Base-by-base conservation (phyloP, 2,797 vertebrate genomes). In the Melopsittacus undulatus region DNA sequence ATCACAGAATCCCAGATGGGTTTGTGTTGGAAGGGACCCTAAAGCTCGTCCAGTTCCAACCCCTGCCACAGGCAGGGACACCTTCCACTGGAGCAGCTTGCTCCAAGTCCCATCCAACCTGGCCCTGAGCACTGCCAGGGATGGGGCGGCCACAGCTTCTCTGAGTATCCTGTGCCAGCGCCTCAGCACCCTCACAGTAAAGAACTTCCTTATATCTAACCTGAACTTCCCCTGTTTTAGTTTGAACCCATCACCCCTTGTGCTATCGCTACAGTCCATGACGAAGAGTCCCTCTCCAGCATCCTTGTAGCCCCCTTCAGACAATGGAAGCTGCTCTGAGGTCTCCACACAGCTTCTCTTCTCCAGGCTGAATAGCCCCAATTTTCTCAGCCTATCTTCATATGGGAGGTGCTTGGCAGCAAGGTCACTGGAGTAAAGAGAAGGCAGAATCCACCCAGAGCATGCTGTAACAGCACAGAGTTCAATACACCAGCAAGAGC, bases 401-500 rank as follows among this genome's bases (percentile, higher is more conserved):
- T 36, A 59, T 11, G 23, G 10, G 57, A 59, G 34, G 34, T 36
- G 34, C 57, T 59, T 36, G 34, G 57, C 57, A 36, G 34, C 57
- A 94, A 97, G 85, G 91, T 90, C 93, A 83, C 8, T 80, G 12
- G 27, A 86, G 66, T 84, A 67, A 91, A 40, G 83, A 89, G 75
- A 11, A 19, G 83, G 94, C 78, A 83, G 89, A 88, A 87, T 56
- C 83, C 77, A 76, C 12, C 87, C n/a, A 2, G 22, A 34, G 76
- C 2, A 6, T 14, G n/a, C 56, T 59, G 4, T 26, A 73, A 82
- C 45, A 63, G 66, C 4, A 19, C 8, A 0, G 29, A 0, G 11
- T 2, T 52, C 80, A 68, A 63, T 20, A 17, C 42, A 24, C 81
- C 64, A 46, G n/a, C 12, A 1, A 7, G 19, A 88, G 48, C 79